A percentile compares a stretch with the other conserved stretches of the same genome.
Evolutionary conservation across 1,140 invertebrate species (phyloP).

Genomic region (Drosophila nebulosa): DNA sequence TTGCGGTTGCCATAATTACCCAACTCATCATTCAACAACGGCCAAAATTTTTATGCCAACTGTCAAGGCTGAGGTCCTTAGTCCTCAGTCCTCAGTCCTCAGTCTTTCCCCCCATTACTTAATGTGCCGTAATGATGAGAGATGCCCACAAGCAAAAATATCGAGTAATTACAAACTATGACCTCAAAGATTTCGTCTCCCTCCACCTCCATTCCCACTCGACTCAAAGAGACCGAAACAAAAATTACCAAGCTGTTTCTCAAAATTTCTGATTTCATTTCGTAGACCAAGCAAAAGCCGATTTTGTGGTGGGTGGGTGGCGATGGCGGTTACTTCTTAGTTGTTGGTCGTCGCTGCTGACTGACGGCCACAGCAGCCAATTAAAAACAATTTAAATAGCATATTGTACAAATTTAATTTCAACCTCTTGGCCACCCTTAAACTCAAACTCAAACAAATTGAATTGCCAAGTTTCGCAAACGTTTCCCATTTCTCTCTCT

Average conservation of each 20-base stretch:
- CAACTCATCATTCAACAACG: slow-evolving; percentile 25
- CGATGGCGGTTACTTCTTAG: not conserved
- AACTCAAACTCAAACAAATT: slow-evolving; percentile 40
- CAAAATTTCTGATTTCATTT: slow-evolving; percentile 65
- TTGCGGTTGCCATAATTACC: slow-evolving; percentile 58
- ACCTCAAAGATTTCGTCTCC: slow-evolving; percentile 19
- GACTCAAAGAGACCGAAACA: not conserved
- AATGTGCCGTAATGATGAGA: slow-evolving; percentile 36
- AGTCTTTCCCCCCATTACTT: not conserved
- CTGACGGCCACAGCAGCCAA: slow-evolving; percentile 33
- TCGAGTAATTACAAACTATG: slow-evolving; percentile 50
- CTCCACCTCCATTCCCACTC: not conserved
- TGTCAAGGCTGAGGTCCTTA: slow-evolving; percentile 12
- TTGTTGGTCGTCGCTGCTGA: not conserved
- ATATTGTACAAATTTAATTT: slow-evolving; percentile 62
- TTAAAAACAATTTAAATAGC: slow-evolving; percentile 67
- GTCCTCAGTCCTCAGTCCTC: not conserved
- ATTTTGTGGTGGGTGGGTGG: not conserved
- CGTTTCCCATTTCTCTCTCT: not conserved
- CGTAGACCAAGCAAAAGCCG: slow-evolving; percentile 16
- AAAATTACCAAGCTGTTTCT: slow-evolving; percentile 7
- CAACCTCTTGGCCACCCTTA: slow-evolving; percentile 24
- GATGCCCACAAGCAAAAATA: slow-evolving; percentile 38
- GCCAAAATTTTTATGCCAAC: slow-evolving; percentile 16
- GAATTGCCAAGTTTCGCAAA: slow-evolving; percentile 33